Percentiles rank a stretch among this genome's conserved stretches.
Evolutionary conservation across 64 coral and sea anemone genomes (phyloP).

Genomic region (Pocillopora verrucosa): DNA sequence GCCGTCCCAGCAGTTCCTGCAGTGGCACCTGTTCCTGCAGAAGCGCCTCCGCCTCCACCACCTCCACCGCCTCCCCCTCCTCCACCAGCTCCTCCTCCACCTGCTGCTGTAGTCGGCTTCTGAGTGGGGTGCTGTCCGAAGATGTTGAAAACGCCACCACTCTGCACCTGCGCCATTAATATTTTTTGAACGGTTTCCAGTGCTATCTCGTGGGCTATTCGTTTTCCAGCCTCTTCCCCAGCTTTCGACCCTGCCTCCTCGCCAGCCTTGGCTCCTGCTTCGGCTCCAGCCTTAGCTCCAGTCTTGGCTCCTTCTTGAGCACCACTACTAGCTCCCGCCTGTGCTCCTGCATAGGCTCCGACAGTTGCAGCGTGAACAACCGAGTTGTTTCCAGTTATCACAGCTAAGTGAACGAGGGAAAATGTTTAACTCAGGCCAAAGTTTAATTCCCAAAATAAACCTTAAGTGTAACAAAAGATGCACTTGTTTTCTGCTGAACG

Average conservation of each 20-base stretch:
- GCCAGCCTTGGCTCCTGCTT: constrained; percentile 85
- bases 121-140: constrained; percentile 35
- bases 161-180: constrained; percentile 57
- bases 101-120: constrained; percentile 1
- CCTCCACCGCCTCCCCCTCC: constrained; percentile 36
- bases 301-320: constrained; percentile 75
- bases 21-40: background rate
- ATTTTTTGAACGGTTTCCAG: constrained; percentile 82
- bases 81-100: constrained; percentile 6
- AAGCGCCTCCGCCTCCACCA: constrained; percentile 19
- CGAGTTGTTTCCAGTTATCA: constrained; percentile 46
- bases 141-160: constrained; percentile 69
- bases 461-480: background rate
- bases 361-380: constrained; percentile 70
- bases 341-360: constrained; percentile 76
- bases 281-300: constrained; percentile 78
- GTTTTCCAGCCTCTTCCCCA: constrained; percentile 71
- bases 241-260: constrained; percentile 79
- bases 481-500: too few relatives aligned
- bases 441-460: background rate
- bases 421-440: background rate
- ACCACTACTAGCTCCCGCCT: constrained; percentile 72
- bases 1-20: background rate
- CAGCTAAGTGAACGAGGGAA: constrained; percentile 2
- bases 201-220: constrained; percentile 81